Percentiles rank a stretch among this genome's conserved stretches.
Evolutionary conservation across 2,113 vertebrate species (phyloP).

Genomic region (Rana temporaria): DNA sequence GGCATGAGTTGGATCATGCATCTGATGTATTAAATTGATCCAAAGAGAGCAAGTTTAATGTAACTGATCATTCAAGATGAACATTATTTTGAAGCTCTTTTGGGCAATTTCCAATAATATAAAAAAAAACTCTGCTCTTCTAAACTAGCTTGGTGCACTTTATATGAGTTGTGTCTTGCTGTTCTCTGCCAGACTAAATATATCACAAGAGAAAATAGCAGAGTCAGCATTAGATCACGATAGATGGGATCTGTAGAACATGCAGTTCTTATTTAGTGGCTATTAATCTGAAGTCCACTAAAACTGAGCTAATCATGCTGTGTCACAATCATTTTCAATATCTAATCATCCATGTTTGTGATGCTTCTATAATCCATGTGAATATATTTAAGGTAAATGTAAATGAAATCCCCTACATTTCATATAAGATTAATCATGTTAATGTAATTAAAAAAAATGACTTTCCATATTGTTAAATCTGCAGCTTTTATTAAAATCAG

Average conservation of each 20-base stretch:
- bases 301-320: conserved; percentile 2
- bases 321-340: neutral
- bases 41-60: conserved; percentile 7
- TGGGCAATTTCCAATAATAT: conserved; percentile 73
- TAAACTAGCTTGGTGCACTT: conserved; percentile 71
- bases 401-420: too few relatives aligned
- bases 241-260: conserved; percentile 64
- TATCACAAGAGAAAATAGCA: conserved; percentile 65
- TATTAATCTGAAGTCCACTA: neutral
- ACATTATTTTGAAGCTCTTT: conserved; percentile 69
- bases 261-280: neutral
- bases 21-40: conserved; percentile 3
- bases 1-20: neutral
- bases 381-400: too few relatives aligned
- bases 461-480: too few relatives aligned
- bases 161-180: conserved; percentile 71
- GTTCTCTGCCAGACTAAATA: conserved; percentile 68
- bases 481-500: too few relatives aligned
- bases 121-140: conserved; percentile 67
- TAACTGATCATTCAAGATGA: conserved; percentile 64
- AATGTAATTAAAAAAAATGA: too few relatives aligned
- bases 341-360: neutral
- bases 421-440: too few relatives aligned
- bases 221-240: conserved; percentile 71
- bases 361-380: too few relatives aligned